Conservation (phyloP, 1,140 invertebrate genomes). For the Probaryconus sp. region DNA sequence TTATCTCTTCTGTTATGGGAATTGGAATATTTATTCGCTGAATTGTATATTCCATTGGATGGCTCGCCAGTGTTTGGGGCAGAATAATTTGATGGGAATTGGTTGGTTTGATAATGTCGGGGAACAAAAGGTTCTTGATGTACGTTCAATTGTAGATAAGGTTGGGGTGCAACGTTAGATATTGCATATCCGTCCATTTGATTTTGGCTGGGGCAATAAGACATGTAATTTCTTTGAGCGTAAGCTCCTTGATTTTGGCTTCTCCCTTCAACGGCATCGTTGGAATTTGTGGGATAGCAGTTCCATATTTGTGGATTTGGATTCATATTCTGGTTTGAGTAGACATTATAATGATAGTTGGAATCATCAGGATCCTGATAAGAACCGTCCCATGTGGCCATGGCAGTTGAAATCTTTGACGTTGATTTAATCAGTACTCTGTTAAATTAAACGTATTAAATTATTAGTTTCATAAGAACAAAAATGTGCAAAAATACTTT, state of each 20-base stretch:
- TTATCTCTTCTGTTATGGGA: conserved; percentile 1
- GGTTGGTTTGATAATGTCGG: conserved; percentile 16
- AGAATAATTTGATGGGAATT: conserved; percentile 5
- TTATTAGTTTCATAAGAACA: no score
- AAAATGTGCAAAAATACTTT: no score
- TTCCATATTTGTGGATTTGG: conserved; percentile 58
- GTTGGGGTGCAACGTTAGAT: conserved; percentile 9
- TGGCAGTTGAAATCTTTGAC: conserved; percentile 34
- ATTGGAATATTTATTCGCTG: conserved; percentile 22
- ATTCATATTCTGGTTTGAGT: conserved; percentile 54
- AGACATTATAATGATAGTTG: conserved; percentile 62
- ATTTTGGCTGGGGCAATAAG: conserved; percentile 36
- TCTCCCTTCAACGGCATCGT: conserved; percentile 36
- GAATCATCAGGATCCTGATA: conserved; percentile 67
- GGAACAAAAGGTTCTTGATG: conserved; percentile 2
- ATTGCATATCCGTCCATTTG: conserved; percentile 17
- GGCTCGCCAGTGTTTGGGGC: not conserved
- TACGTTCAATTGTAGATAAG: conserved; percentile 29
- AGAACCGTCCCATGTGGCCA: conserved; percentile 76
- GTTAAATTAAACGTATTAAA: no score
- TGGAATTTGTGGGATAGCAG: conserved; percentile 50
- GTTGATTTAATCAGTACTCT: no score
- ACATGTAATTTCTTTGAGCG: conserved; percentile 29
- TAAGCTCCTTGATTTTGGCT: conserved; percentile 36
- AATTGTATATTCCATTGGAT: conserved; percentile 22